Base-by-base conservation (phyloP, 2,797 vertebrate species). In the Pterois miles region DNA sequence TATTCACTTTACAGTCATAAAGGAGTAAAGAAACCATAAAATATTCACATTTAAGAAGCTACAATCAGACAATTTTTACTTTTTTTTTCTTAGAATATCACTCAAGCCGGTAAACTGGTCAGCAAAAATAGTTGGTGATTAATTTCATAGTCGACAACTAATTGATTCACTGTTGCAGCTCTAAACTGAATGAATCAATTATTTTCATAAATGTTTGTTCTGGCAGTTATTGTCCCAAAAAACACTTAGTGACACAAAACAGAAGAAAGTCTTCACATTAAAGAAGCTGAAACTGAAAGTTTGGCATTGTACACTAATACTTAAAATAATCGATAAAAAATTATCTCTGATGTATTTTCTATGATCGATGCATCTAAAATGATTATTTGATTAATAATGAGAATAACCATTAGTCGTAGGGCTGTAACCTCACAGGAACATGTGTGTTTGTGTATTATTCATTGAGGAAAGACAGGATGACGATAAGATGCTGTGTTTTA, bases 401-500 rank as follows among this genome's bases (percentile, higher is more conserved):
- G 22, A 34, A 20, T 53, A 57, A 16, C 14, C 2, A 18, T 33
- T 27, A 18, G 23, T 34, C 48, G 46, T 20, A 7, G 0, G 1
- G 4, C 13, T 48, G 9, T 29, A 38, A n/a, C 70, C 73, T 78
- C 13, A 68, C 11, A 71, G 52, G 13, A 74, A 43, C 2, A 11
- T 79, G 53, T 74, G 27, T 67, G 48, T 64, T 6, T 60, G 46
- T 71, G 62, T 68, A 60, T 71, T 27, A 69, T 82, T 80, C 48
- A 72, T 6, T 8, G 36, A 54, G 59, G 66, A 77, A 58, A 72
- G 57, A 46, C 40, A 57, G 8, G 18, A 50, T 29, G 43, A 43
- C 1, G 85, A 90, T 91, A 89, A 87, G 76, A 88, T 14, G 74
- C 74, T 68, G 74, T 82, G 90, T 92, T 92, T 89, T 88, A 81